phyloP scores from a whole-genome alignment of 2,888 invertebrate genomes.

The Teleiodes luculella region DNA sequence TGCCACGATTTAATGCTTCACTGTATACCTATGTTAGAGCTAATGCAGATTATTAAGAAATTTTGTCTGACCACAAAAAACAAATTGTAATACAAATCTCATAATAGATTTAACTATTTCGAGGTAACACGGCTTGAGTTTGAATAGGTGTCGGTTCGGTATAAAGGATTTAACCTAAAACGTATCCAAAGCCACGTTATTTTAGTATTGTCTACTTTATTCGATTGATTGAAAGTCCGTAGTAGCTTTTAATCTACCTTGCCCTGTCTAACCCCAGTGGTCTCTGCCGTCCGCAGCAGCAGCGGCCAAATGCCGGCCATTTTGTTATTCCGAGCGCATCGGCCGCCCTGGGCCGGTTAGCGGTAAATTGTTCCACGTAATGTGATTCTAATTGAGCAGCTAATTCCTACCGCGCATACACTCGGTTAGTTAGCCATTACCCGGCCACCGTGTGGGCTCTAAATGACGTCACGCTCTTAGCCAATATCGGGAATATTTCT shows the following conservation, averaged over 20 bases:
- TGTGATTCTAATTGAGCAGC: conserved; percentile 76
- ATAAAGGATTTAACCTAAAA: too few species aligned
- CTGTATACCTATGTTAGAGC: too few species aligned
- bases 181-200: too few species aligned
- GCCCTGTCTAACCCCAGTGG: conserved; percentile 3
- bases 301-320: conserved; percentile 43
- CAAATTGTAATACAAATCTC: too few species aligned
- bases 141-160: too few species aligned
- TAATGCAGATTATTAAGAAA: too few species aligned
- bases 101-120: too few species aligned
- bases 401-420: conserved; percentile 67
- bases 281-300: conserved; percentile 10
- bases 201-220: neutral
- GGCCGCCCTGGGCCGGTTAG: conserved; percentile 63
- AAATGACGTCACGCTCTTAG: conserved; percentile 12
- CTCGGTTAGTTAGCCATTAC: conserved; percentile 38
- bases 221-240: neutral
- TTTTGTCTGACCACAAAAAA: neutral
- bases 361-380: conserved; percentile 73
- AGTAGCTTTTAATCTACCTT: neutral
- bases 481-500: neutral
- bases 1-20: neutral
- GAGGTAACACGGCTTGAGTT: too few species aligned
- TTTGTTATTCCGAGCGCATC: conserved; percentile 65
- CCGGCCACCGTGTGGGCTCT: conserved; percentile 30